Evolutionary conservation across 2,113 vertebrate species (phyloP), one percentile per base, ranked within the genome.

Genomic region (Columbina picui): DNA sequence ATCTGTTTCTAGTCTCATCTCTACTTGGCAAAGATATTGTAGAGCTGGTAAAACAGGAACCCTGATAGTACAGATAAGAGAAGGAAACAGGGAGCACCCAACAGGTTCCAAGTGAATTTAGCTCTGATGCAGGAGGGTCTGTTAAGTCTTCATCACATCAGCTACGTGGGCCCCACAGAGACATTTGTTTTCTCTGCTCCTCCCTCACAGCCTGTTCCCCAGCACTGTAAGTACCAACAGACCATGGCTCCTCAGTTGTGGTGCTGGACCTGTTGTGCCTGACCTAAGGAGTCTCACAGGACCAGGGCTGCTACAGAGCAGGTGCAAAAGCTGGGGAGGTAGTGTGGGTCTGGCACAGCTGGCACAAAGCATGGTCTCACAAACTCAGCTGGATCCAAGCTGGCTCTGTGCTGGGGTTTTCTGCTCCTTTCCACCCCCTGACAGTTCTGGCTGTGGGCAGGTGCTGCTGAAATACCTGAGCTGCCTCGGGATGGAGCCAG

Each of bases 401-500:
- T 64, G 27, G 11, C 29, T 39, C 80, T 63, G 20, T 14, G 50
- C 34, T 74, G 68, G 39, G 26, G 55, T 34, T 84, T 95, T 63
- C 77, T 87, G 41, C 47, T 67, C 22, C 60, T 86, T 56, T 47
- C 77, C 25, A 8, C 29, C 36, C 0, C 11, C 52, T 12, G 6
- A 8, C 30, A 14, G 21, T 57, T 87, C 32, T 82, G 81, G 1
- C 18, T 64, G 60, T 41, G 73, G n/a, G 41, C 61, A 63, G 7
- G 29, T 21, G n/a, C 27, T 81, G 84, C 55, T 92, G 87, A 95
- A 94, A 89, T 84, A 91, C 87, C 93, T 96, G 93, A 94, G 64
- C 93, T 91, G 93, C 89, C 91, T 94, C 68, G 1, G 84, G 93
- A 89, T 81, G 83, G 93, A 96, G 91, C 89, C 93, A 89, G 84